Evolutionary conservation across 2,797 vertebrate species (phyloP), one percentile per base, ranked within the genome.

Genomic region (Myripristis jacobus): DNA sequence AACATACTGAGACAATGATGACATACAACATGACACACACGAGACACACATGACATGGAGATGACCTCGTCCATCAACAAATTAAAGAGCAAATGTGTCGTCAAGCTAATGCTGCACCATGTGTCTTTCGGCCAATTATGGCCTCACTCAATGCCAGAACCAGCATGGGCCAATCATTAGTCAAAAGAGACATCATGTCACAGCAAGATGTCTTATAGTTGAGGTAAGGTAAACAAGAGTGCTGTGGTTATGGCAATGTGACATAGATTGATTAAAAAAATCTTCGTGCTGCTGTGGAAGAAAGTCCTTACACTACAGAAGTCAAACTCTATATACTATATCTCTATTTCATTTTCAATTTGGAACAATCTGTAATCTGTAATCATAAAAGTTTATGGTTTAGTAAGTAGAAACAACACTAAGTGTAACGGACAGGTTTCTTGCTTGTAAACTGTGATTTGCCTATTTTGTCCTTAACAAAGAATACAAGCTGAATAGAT

Each of bases 1-100:
- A 51, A 60, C 54, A 44, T 53, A 69, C 50, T 11, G 13, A 72
- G 56, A 74, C 63, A 52, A 31, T 18, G 36, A 64, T 83, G 89
- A 80, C 65, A 21, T 60, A 70, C 58, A 47, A 75, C 75, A 48
- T 54, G 73, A 70, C 66, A 78, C 50, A 74, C 73, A 13, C 51
- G 66, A 73, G 59, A 85, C 76, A 66, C 12, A 81, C 36, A 12
- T 75, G 85, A 89, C 52, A 70, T 89, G 83, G 18, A 75, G 73
- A 90, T 90, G 90, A 60, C 66, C 25, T 73, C 13, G 56, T 64
- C 66, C 51, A 29, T 74, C 67, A 56, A 65, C 59, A 81, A 87
- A 82, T 69, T 63, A 70, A 88, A 81, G 69, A 66, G 70, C 19
- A 12, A 60, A 51, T 69, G 66, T 56, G 52, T 73, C 19, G 43